Conservation (phyloP, 2,797 vertebrate genomes). For the Gallinago nigripennis region DNA sequence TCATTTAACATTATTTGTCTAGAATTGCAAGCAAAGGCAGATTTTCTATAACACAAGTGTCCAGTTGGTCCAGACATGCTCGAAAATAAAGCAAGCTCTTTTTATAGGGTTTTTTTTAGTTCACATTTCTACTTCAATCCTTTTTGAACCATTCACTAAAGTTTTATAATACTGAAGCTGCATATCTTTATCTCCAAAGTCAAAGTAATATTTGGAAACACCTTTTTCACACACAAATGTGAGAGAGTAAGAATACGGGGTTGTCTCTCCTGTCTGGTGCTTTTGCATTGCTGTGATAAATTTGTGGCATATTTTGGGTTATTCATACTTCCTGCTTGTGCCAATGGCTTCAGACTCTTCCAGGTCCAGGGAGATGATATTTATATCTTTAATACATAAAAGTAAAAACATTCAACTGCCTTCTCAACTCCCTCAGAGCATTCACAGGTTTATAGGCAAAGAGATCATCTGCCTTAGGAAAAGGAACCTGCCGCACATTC, state of each 20-base stretch:
- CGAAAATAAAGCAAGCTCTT: background rate
- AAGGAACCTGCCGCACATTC: background rate
- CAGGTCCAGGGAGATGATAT: background rate
- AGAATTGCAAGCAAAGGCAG: background rate
- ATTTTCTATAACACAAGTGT: background rate
- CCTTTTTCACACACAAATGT: background rate
- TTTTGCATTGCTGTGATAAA: background rate
- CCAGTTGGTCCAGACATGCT: background rate
- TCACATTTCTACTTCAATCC: background rate
- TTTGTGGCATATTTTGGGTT: background rate
- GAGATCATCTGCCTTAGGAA: constrained; percentile 13
- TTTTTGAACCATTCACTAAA: background rate
- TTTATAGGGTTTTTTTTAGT: background rate
- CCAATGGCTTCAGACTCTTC: background rate
- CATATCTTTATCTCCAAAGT: background rate
- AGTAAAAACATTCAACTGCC: background rate
- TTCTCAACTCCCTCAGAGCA: constrained; percentile 1
- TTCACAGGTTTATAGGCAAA: constrained; percentile 18
- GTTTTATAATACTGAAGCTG: background rate
- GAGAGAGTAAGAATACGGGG: background rate
- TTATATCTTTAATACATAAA: background rate
- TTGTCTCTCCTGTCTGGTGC: background rate
- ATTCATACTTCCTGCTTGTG: background rate
- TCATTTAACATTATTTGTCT: background rate
- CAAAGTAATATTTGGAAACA: background rate